phyloP scores from a whole-genome alignment of 2,888 invertebrate species.

The Meandrusa payeni region DNA sequence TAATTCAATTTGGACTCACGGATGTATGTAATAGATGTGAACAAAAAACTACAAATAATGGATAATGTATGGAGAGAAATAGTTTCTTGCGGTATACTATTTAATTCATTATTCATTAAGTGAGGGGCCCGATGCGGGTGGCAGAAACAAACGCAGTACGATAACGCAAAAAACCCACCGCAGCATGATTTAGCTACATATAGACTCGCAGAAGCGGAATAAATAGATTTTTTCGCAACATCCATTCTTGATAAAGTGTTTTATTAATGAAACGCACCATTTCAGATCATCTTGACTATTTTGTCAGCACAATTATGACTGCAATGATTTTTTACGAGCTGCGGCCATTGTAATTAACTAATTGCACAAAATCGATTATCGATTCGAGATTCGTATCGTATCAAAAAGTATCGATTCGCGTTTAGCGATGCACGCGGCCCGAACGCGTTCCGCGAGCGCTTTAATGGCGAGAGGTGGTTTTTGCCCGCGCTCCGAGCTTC shows the following conservation, averaged over 20 bases:
- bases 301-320: slow-evolving; percentile 16
- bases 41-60: slow-evolving; percentile 22
- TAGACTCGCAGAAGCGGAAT: slow-evolving; percentile 29
- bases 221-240: slow-evolving; percentile 32
- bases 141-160: slow-evolving; percentile 35
- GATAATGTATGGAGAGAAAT: slow-evolving; percentile 27
- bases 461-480: slow-evolving; percentile 46
- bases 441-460: slow-evolving; percentile 28
- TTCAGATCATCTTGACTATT: slow-evolving; percentile 12
- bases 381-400: slow-evolving; percentile 47
- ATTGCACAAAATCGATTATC: slow-evolving; percentile 47
- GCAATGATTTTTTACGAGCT: slow-evolving; percentile 40
- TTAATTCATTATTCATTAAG: slow-evolving; percentile 41
- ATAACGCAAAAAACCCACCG: slow-evolving; percentile 33
- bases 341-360: slow-evolving; percentile 47
- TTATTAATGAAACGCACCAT: slow-evolving; percentile 17
- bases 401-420: slow-evolving; percentile 35
- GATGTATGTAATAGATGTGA: slow-evolving; percentile 11
- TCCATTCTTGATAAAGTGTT: slow-evolving; percentile 21
- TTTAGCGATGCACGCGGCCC: slow-evolving; percentile 29
- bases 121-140: slow-evolving; percentile 37
- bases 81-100: slow-evolving; percentile 34
- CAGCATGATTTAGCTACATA: slow-evolving; percentile 34
- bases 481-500: slow-evolving; percentile 59
- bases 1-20: slow-evolving; percentile 4